These are phyloP conservation scores for Omphaloscelis lunosa DNA, from an alignment of 2,888 invertebrate species.

Conservation along the genomic window DNA sequence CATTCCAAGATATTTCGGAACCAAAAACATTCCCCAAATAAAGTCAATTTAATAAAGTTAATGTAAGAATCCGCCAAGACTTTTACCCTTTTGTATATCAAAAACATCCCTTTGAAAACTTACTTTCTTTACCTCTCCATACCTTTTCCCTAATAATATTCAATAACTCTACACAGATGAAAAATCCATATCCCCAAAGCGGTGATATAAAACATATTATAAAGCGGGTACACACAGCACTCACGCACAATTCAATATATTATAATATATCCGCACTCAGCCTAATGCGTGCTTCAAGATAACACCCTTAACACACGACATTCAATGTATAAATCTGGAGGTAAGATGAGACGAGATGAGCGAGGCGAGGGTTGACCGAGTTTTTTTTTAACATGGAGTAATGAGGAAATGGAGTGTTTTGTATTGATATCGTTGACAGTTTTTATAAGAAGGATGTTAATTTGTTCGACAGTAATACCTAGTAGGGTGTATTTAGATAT, in stretches of 20 bases:
- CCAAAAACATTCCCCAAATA: conserved; percentile 22
- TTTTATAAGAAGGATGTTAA: background rate
- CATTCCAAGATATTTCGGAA: conserved; percentile 13
- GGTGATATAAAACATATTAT: conserved; percentile 46
- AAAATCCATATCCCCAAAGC: conserved; percentile 23
- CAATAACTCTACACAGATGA: conserved; percentile 31
- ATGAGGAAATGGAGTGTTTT: background rate
- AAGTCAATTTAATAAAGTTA: conserved; percentile 47
- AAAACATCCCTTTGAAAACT: conserved; percentile 23
- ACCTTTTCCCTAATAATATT: conserved; percentile 37
- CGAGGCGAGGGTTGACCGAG: background rate
- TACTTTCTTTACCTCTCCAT: conserved; percentile 9
- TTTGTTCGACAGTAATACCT: background rate
- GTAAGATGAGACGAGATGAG: conserved; percentile 23
- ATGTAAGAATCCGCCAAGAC: conserved; percentile 38
- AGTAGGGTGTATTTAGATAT: background rate
- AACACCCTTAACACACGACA: conserved; percentile 45
- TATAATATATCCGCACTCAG: conserved; percentile 59
- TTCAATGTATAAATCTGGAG: conserved; percentile 37
- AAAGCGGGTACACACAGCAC: conserved; percentile 51
- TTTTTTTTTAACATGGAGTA: background rate
- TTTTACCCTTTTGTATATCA: conserved; percentile 40
- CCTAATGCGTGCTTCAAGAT: conserved; percentile 57
- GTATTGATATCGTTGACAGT: background rate
- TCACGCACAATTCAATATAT: conserved; percentile 59